Conservation (phyloP, 92 coral and sea anemone species). For the Scolanthus callimorphus region DNA sequence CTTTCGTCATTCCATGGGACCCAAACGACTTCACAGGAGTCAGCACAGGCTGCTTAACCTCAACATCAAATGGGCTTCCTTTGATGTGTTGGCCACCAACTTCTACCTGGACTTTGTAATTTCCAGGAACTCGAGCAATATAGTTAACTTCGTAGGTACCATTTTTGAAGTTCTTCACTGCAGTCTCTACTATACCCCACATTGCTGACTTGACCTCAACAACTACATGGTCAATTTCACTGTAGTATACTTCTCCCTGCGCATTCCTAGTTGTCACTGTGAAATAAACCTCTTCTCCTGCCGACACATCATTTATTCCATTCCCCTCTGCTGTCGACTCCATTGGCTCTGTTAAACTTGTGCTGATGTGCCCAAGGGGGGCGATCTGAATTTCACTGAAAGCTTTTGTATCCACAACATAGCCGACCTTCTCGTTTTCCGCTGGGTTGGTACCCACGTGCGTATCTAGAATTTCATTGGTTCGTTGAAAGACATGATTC, state of each 20-base stretch:
- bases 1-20: slow-evolving; percentile 64
- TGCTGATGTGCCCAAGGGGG: slow-evolving; percentile 65
- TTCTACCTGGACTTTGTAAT: slow-evolving; percentile 63
- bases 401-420: slow-evolving; percentile 55
- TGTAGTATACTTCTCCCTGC: slow-evolving; percentile 74
- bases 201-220: slow-evolving; percentile 77
- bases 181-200: slow-evolving; percentile 81
- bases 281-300: slow-evolving; percentile 81
- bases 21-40: slow-evolving; percentile 89
- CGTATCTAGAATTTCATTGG: slow-evolving; percentile 44
- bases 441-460: slow-evolving; percentile 84
- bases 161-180: slow-evolving; percentile 59
- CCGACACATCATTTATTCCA: slow-evolving; percentile 65
- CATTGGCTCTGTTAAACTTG: slow-evolving; percentile 79
- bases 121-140: slow-evolving; percentile 75
- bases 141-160: slow-evolving; percentile 73
- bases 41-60: slow-evolving; percentile 71
- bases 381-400: slow-evolving; percentile 50
- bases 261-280: slow-evolving; percentile 77
- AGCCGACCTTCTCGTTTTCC: slow-evolving; percentile 78
- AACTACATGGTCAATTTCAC: slow-evolving; percentile 87
- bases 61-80: slow-evolving; percentile 70
- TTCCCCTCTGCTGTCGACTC: slow-evolving; percentile 73
- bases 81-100: slow-evolving; percentile 75
- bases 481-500: slow-evolving; percentile 64